Conservation (phyloP, 30 jellyfish, hydroid and myxozoan species). For the Hydractinia symbiolongicarpus region DNA sequence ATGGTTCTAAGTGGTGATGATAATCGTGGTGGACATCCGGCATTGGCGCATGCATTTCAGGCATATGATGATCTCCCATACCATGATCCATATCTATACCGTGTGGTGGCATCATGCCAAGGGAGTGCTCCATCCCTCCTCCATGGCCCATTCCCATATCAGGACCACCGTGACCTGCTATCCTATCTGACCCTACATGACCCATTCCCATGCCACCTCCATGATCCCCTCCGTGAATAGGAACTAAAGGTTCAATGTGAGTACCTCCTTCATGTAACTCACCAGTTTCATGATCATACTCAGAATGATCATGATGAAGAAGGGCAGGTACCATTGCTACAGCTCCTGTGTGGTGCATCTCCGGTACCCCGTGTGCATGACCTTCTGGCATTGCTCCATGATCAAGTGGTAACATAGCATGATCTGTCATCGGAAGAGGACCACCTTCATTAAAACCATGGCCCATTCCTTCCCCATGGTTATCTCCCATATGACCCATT, state of each 20-base stretch:
- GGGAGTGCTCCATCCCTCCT: conserved; percentile 22
- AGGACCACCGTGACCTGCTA: too few species aligned
- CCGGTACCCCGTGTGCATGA: neutral
- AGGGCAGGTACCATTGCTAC: conserved; percentile 24
- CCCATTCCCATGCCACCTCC: neutral
- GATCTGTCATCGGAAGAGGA: neutral
- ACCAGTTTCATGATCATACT: conserved; percentile 22
- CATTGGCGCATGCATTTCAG: conserved; percentile 40
- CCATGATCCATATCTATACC: conserved; percentile 26
- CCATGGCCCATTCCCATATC: conserved; percentile 5
- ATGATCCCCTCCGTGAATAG: conserved; percentile 7
- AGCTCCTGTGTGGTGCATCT: conserved; percentile 6
- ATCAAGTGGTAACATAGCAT: conserved; percentile 1
- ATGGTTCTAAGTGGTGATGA: conserved; percentile 13
- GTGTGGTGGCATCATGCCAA: conserved; percentile 23
- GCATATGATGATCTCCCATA: conserved; percentile 13
- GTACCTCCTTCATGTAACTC: conserved; percentile 11
- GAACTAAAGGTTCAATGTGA: conserved; percentile 11
- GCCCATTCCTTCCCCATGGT: neutral
- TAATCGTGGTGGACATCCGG: conserved; percentile 32
- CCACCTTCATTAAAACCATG: conserved; percentile 12
- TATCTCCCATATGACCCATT: neutral
- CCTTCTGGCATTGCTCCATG: conserved; percentile 18
- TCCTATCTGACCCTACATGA: neutral
- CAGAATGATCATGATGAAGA: conserved; percentile 3